Conservation (phyloP, 92 coral and sea anemone genomes). For the Virgularia gustaviana region DNA sequence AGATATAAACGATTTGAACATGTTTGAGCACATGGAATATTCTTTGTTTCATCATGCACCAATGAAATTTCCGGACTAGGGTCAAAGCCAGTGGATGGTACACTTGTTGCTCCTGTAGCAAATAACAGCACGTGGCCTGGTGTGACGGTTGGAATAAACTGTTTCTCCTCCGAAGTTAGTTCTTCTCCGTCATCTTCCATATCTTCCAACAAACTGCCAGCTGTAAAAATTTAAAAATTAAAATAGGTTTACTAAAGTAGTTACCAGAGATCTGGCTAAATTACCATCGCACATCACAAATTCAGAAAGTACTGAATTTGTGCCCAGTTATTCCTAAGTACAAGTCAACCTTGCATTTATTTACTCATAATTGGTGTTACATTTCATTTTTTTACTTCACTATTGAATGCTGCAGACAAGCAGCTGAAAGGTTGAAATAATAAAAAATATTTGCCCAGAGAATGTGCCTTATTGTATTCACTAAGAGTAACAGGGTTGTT, state of each 20-base stretch:
- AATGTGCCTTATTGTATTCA: not conserved
- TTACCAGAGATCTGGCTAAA: no score
- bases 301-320: no score
- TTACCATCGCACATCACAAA: no score
- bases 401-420: no score
- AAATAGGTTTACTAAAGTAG: no score
- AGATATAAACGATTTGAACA: conserved; percentile 50
- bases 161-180: conserved; percentile 52
- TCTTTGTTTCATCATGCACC: conserved; percentile 53
- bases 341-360: no score
- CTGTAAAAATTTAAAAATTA: conserved; percentile 30
- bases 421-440: no score
- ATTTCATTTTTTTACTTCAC: not conserved
- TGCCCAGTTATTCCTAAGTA: no score
- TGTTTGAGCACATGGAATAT: conserved; percentile 57
- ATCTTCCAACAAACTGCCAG: conserved; percentile 55
- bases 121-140: conserved; percentile 51
- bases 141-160: conserved; percentile 47
- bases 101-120: conserved; percentile 49
- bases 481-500: no score
- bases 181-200: conserved; percentile 45
- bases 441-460: conserved; percentile 5
- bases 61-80: conserved; percentile 44
- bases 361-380: no score
- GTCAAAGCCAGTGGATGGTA: conserved; percentile 57